Conservation (phyloP, 2,888 invertebrate genomes). For the Caprella mutica region DNA sequence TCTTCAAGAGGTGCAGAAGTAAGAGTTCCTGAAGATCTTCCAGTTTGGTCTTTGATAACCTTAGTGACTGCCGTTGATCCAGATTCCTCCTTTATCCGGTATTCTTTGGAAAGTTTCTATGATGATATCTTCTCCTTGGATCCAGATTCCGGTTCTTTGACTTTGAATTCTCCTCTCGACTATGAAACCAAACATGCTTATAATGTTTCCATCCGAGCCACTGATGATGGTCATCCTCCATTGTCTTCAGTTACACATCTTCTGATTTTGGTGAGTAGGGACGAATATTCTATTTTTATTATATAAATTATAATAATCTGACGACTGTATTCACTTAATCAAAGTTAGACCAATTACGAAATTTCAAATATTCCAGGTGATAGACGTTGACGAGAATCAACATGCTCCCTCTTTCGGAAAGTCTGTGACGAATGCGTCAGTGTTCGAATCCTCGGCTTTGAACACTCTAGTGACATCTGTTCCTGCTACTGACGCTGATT, state of each 20-base stretch:
- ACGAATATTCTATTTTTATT: background rate
- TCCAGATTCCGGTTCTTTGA: conserved; percentile 68
- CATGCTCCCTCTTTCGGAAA: conserved; percentile 41
- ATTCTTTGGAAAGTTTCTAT: conserved; percentile 44
- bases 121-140: conserved; percentile 64
- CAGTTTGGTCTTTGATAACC: conserved; percentile 72
- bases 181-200: conserved; percentile 82
- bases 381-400: conserved; percentile 88
- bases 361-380: conserved; percentile 46
- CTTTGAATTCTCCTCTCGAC: conserved; percentile 65
- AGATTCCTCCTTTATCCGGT: conserved; percentile 74
- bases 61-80: conserved; percentile 72
- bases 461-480: conserved; percentile 67
- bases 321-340: background rate
- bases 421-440: conserved; percentile 60
- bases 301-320: background rate
- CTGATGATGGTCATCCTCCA: conserved; percentile 72
- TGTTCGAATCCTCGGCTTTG: conserved; percentile 67
- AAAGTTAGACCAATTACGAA: background rate
- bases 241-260: conserved; percentile 67
- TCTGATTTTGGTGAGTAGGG: conserved; percentile 43
- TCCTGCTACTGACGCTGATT: conserved; percentile 66
- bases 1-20: conserved; percentile 49
- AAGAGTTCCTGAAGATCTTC: conserved; percentile 81
- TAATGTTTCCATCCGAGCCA: conserved; percentile 71